A percentile compares a stretch with the other conserved stretches of the same genome.
Evolutionary conservation across 2,113 vertebrate genomes (phyloP).

Genomic region (Carassius carassius): DNA sequence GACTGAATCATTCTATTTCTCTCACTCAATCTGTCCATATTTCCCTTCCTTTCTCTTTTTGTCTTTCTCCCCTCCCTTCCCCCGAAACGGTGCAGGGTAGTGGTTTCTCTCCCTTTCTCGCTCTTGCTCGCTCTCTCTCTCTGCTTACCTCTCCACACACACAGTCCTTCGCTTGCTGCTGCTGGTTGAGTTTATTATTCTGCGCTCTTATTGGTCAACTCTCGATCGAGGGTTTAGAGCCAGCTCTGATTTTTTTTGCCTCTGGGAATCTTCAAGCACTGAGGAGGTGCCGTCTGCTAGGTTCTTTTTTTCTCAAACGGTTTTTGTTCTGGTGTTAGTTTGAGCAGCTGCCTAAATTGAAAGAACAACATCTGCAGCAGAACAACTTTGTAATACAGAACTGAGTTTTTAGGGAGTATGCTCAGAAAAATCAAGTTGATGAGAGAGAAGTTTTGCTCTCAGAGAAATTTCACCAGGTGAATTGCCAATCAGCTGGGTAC

Average conservation of each 20-base stretch:
- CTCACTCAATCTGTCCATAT: slow-evolving; percentile 16
- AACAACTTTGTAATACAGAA: slow-evolving; percentile 5
- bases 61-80: slow-evolving; percentile 24
- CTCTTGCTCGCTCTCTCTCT: slow-evolving; percentile 29
- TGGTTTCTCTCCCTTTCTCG: slow-evolving; percentile 30
- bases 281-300: slow-evolving; percentile 49
- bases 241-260: slow-evolving; percentile 57
- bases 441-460: slow-evolving; percentile 25
- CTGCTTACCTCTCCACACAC: slow-evolving; percentile 56
- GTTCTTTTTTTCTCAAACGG: slow-evolving; percentile 1
- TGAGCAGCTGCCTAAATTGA: slow-evolving; percentile 12
- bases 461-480: slow-evolving; percentile 13
- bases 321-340: slow-evolving; percentile 40
- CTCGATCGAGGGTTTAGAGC: slow-evolving; percentile 57
- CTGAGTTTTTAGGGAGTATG: slow-evolving; percentile 34
- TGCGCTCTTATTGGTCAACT: slow-evolving; percentile 39
- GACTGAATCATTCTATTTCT: slow-evolving; percentile 69
- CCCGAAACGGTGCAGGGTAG: slow-evolving; percentile 29
- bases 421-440: slow-evolving; percentile 20
- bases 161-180: slow-evolving; percentile 53
- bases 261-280: slow-evolving; percentile 58
- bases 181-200: slow-evolving; percentile 65
- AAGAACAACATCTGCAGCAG: slow-evolving; percentile 3
- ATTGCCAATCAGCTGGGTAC: slow-evolving; percentile 1
- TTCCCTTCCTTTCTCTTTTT: slow-evolving; percentile 25